Conservation (phyloP, 2,888 invertebrate genomes). For the Junonia oenone region DNA sequence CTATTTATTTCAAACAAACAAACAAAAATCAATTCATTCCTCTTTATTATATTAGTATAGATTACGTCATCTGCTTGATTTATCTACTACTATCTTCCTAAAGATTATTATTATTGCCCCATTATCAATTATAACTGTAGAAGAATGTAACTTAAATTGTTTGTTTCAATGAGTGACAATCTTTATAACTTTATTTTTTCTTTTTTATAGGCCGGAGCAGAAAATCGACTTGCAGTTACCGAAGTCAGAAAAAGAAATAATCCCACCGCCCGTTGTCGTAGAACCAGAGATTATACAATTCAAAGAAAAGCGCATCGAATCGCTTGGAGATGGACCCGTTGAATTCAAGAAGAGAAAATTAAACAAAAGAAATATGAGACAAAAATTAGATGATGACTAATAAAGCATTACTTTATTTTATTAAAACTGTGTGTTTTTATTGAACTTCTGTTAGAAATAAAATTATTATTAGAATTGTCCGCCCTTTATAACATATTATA, state of each 20-base stretch:
- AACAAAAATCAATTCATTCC: too few relatives aligned
- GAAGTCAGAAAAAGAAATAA: slow-evolving; percentile 58
- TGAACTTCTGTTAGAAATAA: too few relatives aligned
- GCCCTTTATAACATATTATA: too few relatives aligned
- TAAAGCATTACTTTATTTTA: not conserved
- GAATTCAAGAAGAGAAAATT: slow-evolving; percentile 87
- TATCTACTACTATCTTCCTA: too few relatives aligned
- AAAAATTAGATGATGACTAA: slow-evolving; percentile 82
- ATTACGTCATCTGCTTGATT: too few relatives aligned
- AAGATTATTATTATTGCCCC: too few relatives aligned
- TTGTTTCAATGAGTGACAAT: not conserved
- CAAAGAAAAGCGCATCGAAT: slow-evolving; percentile 80
- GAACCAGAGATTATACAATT: slow-evolving; percentile 73
- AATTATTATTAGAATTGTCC: too few relatives aligned
- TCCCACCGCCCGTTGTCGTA: slow-evolving; percentile 68
- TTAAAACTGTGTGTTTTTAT: too few relatives aligned
- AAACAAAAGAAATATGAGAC: slow-evolving; percentile 80
- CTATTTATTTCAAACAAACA: too few relatives aligned
- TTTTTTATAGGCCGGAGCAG: slow-evolving; percentile 40
- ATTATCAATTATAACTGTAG: too few relatives aligned
- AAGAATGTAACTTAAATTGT: too few relatives aligned
- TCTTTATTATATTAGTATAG: too few relatives aligned
- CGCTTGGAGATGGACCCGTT: slow-evolving; percentile 71
- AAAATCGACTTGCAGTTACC: slow-evolving; percentile 86
- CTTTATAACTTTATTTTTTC: slow-evolving; percentile 11